phyloP scores from a whole-genome alignment of 2,113 vertebrate species.

The Elgaria multicarinata region DNA sequence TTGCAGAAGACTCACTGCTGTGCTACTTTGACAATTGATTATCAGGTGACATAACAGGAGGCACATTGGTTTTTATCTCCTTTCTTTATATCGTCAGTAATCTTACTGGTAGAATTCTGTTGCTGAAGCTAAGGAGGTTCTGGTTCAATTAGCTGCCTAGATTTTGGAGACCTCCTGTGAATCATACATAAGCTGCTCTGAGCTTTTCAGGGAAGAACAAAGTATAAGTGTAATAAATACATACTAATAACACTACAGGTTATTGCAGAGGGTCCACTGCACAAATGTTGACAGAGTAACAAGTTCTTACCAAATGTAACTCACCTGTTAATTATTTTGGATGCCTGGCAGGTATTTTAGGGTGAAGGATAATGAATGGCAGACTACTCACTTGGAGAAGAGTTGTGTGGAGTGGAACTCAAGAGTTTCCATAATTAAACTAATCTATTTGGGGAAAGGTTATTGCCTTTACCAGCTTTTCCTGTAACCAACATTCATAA shows the following conservation, averaged over 20 bases:
- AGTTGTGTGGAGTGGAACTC: not conserved
- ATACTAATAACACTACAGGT: not conserved
- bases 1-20: not conserved
- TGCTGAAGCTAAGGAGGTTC: not conserved
- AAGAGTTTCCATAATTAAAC: not conserved
- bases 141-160: not conserved
- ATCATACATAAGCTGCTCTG: not conserved
- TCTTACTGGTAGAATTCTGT: not conserved
- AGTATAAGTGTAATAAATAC: not conserved
- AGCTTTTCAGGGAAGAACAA: not conserved
- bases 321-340: not conserved
- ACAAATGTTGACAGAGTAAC: not conserved
- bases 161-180: not conserved
- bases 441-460: not conserved
- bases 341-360: not conserved
- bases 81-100: not conserved
- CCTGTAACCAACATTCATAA: not conserved
- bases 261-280: not conserved
- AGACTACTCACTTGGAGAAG: not conserved
- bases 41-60: not conserved
- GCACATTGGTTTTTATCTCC: not conserved
- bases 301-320: not conserved
- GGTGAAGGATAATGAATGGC: not conserved
- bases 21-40: not conserved
- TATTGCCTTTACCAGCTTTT: not conserved